Evolutionary conservation across 2,797 vertebrate genomes (phyloP), one percentile per base, ranked within the genome.

Genomic region (Rallus crepitans): DNA sequence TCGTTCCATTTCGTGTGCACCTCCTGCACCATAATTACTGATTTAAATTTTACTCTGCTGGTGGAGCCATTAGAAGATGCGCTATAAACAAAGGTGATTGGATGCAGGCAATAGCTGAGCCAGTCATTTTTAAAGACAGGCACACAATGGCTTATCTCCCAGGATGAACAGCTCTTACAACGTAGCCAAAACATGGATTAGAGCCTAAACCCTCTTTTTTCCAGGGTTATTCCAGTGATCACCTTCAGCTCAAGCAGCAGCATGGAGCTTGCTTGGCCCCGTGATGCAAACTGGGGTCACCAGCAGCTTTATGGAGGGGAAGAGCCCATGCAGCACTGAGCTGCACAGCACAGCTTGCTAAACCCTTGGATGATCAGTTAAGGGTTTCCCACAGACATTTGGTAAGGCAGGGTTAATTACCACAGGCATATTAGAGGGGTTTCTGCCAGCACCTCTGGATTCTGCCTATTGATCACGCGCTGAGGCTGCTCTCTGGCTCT

Each of bases 361-460:
- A 97, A 96, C 79, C 96, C 94, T 89, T 28, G 93, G 91, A 82
- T 50, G 92, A 93, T 85, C 81, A 57, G 95, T 95, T 92, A 87
- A 96, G 91, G 87, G 93, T 94, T 97, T 97, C 93, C 96, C 82
- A 96, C 71, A 92, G 20, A 90, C 96, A 96, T 95, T 96, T 95
- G 97, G 91, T 97, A 97, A 98, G 96, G 97, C 96, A 88, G 95
- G 98, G 96, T 97, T 97, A 97, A 98, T 98, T 97, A 97, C 72
- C 70, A n/a, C 7, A 23, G 96, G 97, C 72, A n/a, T 73, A 95
- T 95, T 70, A 85, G 93, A 92, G 97, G 82, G 28, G 39, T 81
- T 97, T 71, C 95, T 92, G 96, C 96, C 92, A 87, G 89, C 94
- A 76, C 83, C 96, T 95, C 96, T 96, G 97, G 95, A 91, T 97